Evolutionary conservation across 1,140 invertebrate species (phyloP), one percentile per base, ranked within the genome.

Genomic region (Atta cephalotes): DNA sequence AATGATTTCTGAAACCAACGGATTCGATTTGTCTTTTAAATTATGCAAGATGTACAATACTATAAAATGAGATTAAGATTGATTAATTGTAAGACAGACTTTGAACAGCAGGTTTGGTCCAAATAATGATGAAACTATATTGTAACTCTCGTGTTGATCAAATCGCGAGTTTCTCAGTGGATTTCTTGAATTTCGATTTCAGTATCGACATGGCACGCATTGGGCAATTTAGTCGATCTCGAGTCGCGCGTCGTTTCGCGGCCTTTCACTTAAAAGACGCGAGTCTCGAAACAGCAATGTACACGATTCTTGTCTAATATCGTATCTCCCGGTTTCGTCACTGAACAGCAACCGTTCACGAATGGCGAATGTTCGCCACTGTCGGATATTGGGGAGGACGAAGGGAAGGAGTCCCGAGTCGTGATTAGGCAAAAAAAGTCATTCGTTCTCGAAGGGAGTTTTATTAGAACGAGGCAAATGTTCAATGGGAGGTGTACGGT

Each of bases 131-230:
- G 35, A 9, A 68, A 56, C 21, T 28, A 10, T 18, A 70, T 35
- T 35, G 14, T 49, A 21, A 56, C 28, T 56, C 28, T 53, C 49
- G 31, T 28, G 35, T 56, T 35, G 82, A 66, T 79, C 49, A 35
- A 65, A 76, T 62, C 58, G 70, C 70, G 14, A 82, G 86, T 78
- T 74, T 89, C 85, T 87, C 85, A 70, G 79, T 12, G 60, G 39
- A 68, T 90, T 87, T 89, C 88, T 87, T 88, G 88, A 90, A 89
- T 90, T 90, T 90, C 79, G 86, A 89, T 90, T 90, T 87, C 88
- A 76, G 53, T 89, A 82, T 89, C 72, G 89, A n/a, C 28, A 72
- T 39, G 88, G 49, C 49, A 74, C 70, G 82, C 35, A 85, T 89
- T 86, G 58, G 71, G 82, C 77, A 89, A 89, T 56, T n/a, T 74